phyloP scores from a whole-genome alignment of 2,888 invertebrate genomes.

The Heliconius sara region DNA sequence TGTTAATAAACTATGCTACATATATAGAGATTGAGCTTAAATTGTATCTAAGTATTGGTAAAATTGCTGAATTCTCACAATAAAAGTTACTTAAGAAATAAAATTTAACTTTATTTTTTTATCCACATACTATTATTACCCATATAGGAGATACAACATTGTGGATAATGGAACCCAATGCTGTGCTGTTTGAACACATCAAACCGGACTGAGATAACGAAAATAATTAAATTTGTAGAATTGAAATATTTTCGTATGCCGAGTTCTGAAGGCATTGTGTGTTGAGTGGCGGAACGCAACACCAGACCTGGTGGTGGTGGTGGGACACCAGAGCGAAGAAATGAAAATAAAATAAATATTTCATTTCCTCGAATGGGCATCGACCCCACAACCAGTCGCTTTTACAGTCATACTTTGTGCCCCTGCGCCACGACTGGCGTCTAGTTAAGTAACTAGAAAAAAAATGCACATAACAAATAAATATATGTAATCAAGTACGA shows the following conservation, averaged over 20 bases:
- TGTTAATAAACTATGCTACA: background rate
- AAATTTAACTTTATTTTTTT: background rate
- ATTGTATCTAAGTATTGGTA: slow-evolving; percentile 17
- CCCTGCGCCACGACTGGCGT: too few species aligned
- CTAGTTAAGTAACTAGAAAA: too few species aligned
- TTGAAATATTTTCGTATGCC: too few species aligned
- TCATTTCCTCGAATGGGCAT: background rate
- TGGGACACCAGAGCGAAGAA: background rate
- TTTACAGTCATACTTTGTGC: too few species aligned
- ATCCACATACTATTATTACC: background rate
- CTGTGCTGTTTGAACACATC: background rate
- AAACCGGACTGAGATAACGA: background rate
- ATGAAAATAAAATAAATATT: background rate
- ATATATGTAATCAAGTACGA: background rate
- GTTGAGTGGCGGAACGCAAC: background rate
- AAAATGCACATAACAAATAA: too few species aligned
- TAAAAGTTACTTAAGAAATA: slow-evolving; percentile 7
- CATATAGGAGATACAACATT: background rate
- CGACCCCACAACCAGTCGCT: background rate
- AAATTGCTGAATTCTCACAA: slow-evolving; percentile 8
- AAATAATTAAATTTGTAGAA: background rate
- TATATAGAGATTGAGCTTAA: slow-evolving; percentile 25
- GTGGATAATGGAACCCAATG: background rate
- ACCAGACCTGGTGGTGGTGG: too few species aligned
- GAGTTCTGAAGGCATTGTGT: too few species aligned